A percentile compares a stretch with the other conserved stretches of the same genome.
These are phyloP conservation scores for Plutella xylostella DNA, from an alignment of 2,888 invertebrate species.

Conservation along the genomic window DNA sequence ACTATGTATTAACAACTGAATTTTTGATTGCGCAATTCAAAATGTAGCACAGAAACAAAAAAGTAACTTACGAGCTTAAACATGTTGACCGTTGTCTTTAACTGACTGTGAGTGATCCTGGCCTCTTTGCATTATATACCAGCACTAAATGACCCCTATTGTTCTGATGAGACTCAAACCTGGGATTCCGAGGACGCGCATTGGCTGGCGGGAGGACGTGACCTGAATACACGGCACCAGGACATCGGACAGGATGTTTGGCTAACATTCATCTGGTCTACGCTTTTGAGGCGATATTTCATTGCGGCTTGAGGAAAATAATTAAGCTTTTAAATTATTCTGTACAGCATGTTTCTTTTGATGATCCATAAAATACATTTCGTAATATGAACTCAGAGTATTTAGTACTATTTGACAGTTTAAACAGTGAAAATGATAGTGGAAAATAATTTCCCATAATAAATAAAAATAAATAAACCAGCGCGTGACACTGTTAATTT, in stretches of 20 bases:
- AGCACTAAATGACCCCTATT: constrained; percentile 46
- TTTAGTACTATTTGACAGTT: too few relatives aligned
- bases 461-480: too few relatives aligned
- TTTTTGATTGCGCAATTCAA: too few relatives aligned
- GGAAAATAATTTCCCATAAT: too few relatives aligned
- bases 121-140: constrained; percentile 48
- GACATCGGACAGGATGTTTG: constrained; percentile 33
- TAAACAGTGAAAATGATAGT: not conserved
- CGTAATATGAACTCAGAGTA: too few relatives aligned
- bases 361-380: too few relatives aligned
- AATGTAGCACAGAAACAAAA: not conserved
- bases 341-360: too few relatives aligned
- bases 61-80: constrained; percentile 60
- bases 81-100: constrained; percentile 50
- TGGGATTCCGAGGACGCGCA: constrained; percentile 41
- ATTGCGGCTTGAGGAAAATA: too few relatives aligned
- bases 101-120: constrained; percentile 34
- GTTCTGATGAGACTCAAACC: constrained; percentile 44
- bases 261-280: not conserved
- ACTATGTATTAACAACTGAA: too few relatives aligned
- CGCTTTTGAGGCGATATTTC: too few relatives aligned
- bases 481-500: too few relatives aligned
- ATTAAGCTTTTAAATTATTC: too few relatives aligned
- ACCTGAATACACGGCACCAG: constrained; percentile 32
- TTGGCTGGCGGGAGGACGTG: constrained; percentile 40